Conservation (phyloP, 2,113 vertebrate species). For the Globicephala melas region DNA sequence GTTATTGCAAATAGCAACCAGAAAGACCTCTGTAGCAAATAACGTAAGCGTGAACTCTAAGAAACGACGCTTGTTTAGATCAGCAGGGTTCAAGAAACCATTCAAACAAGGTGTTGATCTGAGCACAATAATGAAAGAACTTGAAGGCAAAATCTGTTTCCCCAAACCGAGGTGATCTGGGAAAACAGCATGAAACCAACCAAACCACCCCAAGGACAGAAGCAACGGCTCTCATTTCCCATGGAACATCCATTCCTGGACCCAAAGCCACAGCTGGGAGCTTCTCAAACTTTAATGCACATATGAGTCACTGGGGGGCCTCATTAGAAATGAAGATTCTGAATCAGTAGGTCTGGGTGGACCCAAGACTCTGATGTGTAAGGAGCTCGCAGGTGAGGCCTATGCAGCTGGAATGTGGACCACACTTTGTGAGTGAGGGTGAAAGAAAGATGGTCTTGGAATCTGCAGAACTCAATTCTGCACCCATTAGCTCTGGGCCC, state of each 20-base stretch:
- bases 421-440: not conserved
- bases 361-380: not conserved
- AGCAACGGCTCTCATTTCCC: not conserved
- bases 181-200: not conserved
- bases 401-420: not conserved
- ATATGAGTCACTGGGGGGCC: not conserved
- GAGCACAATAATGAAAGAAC: slow-evolving; percentile 1
- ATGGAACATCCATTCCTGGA: not conserved
- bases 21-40: not conserved
- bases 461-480: not conserved
- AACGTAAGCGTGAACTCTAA: not conserved
- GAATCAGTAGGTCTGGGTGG: not conserved
- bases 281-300: not conserved
- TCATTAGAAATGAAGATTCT: not conserved
- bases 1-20: not conserved
- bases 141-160: not conserved
- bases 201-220: not conserved
- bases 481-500: not conserved
- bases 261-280: not conserved
- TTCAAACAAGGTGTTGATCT: not conserved
- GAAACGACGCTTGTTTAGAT: not conserved
- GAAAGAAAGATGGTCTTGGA: not conserved
- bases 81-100: slow-evolving; percentile 19
- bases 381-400: not conserved
- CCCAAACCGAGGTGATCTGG: not conserved